Conservation (phyloP, 2,113 vertebrate genomes). For the Tachysurus vachellii region DNA sequence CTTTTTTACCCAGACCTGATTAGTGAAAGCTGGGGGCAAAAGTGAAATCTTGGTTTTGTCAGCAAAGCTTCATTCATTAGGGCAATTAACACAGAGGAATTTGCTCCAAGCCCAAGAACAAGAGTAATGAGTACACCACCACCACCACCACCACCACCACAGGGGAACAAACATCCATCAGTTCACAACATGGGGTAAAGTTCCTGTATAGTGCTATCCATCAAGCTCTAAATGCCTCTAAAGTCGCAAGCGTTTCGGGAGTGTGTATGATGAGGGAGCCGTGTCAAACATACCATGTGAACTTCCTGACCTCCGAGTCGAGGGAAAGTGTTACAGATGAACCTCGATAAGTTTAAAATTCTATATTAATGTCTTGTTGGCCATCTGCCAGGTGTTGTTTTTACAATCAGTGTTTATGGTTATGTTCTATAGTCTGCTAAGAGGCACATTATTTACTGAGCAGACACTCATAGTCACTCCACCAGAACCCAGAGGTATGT, state of each 20-base stretch:
- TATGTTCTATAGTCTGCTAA: not conserved
- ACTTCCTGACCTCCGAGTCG: not conserved
- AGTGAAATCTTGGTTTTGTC: not conserved
- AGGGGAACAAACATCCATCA: not conserved
- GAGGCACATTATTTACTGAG: not conserved
- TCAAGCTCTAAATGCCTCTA: not conserved
- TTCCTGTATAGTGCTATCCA: not conserved
- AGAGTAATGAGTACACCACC: not conserved
- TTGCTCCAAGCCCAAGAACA: not conserved
- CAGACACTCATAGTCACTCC: not conserved
- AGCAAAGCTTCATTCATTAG: not conserved
- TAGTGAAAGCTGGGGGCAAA: not conserved
- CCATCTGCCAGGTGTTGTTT: not conserved
- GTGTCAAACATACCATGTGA: not conserved
- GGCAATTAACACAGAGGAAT: not conserved
- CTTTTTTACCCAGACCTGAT: not conserved
- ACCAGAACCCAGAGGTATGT: not conserved
- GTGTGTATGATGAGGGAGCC: not conserved
- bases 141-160: not conserved
- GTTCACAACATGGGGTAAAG: not conserved
- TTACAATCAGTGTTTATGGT: slow-evolving; percentile 6
- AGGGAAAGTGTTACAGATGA: not conserved
- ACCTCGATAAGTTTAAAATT: not conserved
- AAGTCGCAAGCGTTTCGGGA: not conserved
- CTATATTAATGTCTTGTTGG: not conserved